phyloP scores from a whole-genome alignment of 2,113 vertebrate species.

The Mellivora capensis region DNA sequence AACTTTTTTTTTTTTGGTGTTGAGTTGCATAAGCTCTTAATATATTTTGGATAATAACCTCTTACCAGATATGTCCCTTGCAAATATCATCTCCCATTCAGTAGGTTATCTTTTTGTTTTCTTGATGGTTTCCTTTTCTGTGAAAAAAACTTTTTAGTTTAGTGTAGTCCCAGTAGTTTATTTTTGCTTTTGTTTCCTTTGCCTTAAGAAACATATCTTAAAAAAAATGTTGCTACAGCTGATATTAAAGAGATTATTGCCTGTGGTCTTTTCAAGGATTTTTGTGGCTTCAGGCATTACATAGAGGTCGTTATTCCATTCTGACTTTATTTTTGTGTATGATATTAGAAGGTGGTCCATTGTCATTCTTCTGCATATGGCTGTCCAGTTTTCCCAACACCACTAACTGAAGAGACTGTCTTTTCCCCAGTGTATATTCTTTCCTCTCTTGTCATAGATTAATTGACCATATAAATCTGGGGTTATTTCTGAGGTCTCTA shows the following conservation, averaged over 20 bases:
- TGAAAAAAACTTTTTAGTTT: background rate
- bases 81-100: background rate
- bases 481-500: background rate
- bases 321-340: background rate
- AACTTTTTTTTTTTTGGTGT: background rate
- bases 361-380: background rate
- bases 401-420: background rate
- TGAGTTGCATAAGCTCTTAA: background rate
- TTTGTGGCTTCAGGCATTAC: background rate
- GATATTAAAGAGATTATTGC: background rate
- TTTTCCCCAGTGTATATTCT: background rate
- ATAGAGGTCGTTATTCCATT: background rate
- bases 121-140: background rate
- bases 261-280: background rate
- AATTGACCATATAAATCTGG: background rate
- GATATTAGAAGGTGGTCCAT: background rate
- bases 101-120: background rate
- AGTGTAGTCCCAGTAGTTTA: background rate
- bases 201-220: background rate
- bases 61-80: background rate
- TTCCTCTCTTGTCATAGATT: background rate
- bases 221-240: background rate
- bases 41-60: background rate
- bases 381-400: background rate
- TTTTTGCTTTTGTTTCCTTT: background rate